Evolutionary conservation across 2,113 vertebrate species (phyloP), one percentile per base, ranked within the genome.

Genomic region (Chloroceryle aenea): DNA sequence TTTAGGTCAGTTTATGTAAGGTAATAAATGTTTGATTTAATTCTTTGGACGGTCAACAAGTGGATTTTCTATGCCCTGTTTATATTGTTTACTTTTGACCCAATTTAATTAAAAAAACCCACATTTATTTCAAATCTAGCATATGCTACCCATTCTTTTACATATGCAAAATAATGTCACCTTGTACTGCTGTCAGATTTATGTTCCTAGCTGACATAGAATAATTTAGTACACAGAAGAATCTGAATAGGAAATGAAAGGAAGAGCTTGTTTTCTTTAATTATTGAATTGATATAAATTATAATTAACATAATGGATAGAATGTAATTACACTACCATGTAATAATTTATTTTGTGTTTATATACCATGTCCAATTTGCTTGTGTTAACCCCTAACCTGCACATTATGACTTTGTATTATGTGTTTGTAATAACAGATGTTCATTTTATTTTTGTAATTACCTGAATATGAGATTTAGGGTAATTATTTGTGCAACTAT

Each of bases 261-360:
- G 90, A 97, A 89, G 34, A 94, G 36, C 69, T 94, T 97, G 90
- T 91, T 96, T 97, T 97, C 91, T 94, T 97, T 98, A 98, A 97
- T 98, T 97, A 97, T 97, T 97, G 95, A 95, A 96, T 97, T 97
- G 87, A 96, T 98, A 97, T 97, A 97, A 96, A 97, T 93, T 92
- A 96, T 95, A 98, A 98, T 98, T 97, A 98, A 95, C 94, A 94
- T 97, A 97, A 82, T 95, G 69, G 52, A 95, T 93, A 83, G 77
- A 96, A 97, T 95, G 90, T 97, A 98, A 98, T 97, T 96, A 97
- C 80, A 92, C 74, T 93, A 94, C 83, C 87, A 92, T 94, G 74
- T 53, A 96, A 95, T 97, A 94, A 97, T 97, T 98, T 95, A 97
- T 97, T 97, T 96, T 95, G 87, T 98, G 96, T 96, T 98, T 97